Conservation (phyloP, 2,888 invertebrate genomes). For the Plutella xylostella region DNA sequence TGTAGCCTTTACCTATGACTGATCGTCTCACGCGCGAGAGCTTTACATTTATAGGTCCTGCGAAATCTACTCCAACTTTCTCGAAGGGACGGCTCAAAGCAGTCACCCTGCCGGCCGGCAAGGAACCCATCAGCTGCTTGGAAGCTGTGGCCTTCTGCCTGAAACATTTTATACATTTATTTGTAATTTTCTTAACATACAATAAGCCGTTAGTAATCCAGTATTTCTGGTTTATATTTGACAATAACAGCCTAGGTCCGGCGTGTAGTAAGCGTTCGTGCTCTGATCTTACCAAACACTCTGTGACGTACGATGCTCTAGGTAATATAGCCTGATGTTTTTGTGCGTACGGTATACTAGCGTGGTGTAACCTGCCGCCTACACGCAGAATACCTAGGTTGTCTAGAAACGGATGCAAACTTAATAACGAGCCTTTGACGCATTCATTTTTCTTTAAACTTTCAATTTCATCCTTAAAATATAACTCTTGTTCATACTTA, state of each 20-base stretch:
- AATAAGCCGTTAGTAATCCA: slow-evolving; percentile 16
- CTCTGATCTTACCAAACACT: slow-evolving; percentile 3
- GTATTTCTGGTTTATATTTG: slow-evolving; percentile 12
- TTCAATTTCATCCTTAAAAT: not conserved
- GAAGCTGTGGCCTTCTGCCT: slow-evolving; percentile 14
- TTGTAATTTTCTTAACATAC: slow-evolving; percentile 16
- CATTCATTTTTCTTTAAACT: too few relatives aligned
- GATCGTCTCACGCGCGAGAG: slow-evolving; percentile 10
- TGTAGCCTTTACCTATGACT: slow-evolving; percentile 14
- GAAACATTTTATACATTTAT: slow-evolving; percentile 19
- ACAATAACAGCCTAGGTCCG: slow-evolving; percentile 9
- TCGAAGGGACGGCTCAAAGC: slow-evolving; percentile 12
- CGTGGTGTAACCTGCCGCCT: not conserved
- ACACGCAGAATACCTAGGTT: not conserved
- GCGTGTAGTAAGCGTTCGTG: slow-evolving; percentile 12
- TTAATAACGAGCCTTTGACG: not conserved
- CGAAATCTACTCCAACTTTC: slow-evolving; percentile 16
- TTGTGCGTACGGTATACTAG: not conserved
- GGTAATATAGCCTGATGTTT: slow-evolving; percentile 2
- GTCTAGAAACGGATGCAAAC: not conserved
- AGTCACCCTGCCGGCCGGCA: slow-evolving; percentile 12
- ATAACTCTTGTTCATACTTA: not conserved
- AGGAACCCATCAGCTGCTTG: slow-evolving; percentile 17
- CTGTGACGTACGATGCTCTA: not conserved
- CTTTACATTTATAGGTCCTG: slow-evolving; percentile 16